Conservation (phyloP, 2,888 invertebrate species). For the Yponomeuta evonymella region DNA sequence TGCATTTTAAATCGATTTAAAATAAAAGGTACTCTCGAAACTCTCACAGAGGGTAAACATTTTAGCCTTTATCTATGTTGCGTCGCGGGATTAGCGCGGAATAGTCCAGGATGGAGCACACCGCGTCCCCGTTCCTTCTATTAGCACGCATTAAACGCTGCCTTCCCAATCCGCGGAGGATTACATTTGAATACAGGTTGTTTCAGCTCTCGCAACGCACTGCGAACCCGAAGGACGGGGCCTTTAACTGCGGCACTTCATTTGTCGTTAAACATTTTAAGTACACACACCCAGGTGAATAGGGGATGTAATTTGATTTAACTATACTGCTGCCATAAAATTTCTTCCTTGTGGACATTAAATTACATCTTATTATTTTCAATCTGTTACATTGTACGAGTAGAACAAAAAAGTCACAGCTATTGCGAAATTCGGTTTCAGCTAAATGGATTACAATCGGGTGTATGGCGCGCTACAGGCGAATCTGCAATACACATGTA, state of each 20-base stretch:
- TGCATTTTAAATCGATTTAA: too few relatives aligned
- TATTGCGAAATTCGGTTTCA: background rate
- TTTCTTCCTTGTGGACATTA: background rate
- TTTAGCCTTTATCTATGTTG: background rate
- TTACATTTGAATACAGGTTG: constrained; percentile 37
- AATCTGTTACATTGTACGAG: background rate
- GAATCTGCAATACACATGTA: background rate
- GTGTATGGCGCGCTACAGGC: background rate
- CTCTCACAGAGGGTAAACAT: too few relatives aligned
- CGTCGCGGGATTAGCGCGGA: background rate
- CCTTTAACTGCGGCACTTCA: constrained; percentile 2
- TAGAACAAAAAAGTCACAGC: background rate
- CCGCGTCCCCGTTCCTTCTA: constrained; percentile 19
- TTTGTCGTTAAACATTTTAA: background rate
- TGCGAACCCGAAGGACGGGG: background rate
- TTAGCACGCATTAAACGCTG: constrained; percentile 38
- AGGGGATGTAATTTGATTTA: background rate
- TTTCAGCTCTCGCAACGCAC: constrained; percentile 22
- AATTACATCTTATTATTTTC: background rate
- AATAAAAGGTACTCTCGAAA: too few relatives aligned
- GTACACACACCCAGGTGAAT: background rate
- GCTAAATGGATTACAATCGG: background rate
- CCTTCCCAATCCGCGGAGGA: constrained; percentile 36
- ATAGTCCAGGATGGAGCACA: background rate
- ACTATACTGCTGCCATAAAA: background rate